Conservation (phyloP, 2,113 vertebrate species). For the Bos taurus region DNA sequence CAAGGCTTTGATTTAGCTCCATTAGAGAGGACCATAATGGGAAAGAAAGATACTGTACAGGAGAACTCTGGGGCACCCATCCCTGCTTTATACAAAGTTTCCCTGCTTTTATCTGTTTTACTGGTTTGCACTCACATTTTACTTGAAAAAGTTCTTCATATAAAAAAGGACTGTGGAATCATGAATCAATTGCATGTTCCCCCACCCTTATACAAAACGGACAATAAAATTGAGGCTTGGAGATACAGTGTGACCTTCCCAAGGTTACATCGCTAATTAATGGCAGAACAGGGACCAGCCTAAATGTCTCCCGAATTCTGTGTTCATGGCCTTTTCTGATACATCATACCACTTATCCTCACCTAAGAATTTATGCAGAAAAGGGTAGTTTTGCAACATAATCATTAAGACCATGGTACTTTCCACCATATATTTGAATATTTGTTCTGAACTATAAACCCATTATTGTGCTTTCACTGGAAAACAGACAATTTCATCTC, state of each 20-base stretch:
- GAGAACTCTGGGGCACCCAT: neutral
- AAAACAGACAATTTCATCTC: neutral
- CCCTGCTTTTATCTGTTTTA: constrained; percentile 14
- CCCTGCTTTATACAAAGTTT: neutral
- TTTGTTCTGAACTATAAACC: constrained; percentile 28
- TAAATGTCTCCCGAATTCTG: constrained; percentile 38
- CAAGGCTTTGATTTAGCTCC: constrained; percentile 38
- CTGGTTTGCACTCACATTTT: constrained; percentile 23
- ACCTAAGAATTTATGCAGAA: constrained; percentile 50
- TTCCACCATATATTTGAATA: neutral
- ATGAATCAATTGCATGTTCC: neutral
- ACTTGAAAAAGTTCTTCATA: constrained; percentile 20
- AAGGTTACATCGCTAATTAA: constrained; percentile 64
- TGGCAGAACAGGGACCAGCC: constrained; percentile 35
- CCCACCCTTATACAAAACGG: neutral
- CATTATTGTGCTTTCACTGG: neutral
- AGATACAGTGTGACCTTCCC: constrained; percentile 55
- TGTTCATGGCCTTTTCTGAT: constrained; percentile 45
- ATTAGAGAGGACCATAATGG: neutral
- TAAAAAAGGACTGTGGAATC: constrained; percentile 33
- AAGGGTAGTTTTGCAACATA: constrained; percentile 19
- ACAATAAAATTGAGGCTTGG: constrained; percentile 54
- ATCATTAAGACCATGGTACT: constrained; percentile 15
- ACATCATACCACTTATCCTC: constrained; percentile 37
- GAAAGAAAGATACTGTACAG: neutral